phyloP scores from a whole-genome alignment of 2,888 invertebrate genomes.

The Vannuccia rotundouncinata region DNA sequence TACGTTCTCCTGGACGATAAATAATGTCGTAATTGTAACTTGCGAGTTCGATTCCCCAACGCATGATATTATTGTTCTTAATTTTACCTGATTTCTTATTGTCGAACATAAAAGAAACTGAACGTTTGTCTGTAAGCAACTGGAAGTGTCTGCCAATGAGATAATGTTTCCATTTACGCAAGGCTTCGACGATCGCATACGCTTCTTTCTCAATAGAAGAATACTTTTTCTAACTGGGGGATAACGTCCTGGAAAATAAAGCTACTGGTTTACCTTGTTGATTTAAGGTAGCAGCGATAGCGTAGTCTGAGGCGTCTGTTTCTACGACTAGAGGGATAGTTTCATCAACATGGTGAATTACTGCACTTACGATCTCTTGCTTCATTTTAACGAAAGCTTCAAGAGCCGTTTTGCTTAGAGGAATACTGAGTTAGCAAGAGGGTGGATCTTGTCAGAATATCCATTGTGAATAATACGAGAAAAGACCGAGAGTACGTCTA shows the following conservation, averaged over 20 bases:
- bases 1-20: conserved; percentile 40
- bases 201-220: conserved; percentile 41
- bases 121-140: conserved; percentile 42
- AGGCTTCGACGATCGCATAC: conserved; percentile 40
- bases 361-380: neutral
- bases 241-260: conserved; percentile 37
- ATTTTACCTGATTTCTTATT: conserved; percentile 39
- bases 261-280: conserved; percentile 34
- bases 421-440: neutral
- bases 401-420: neutral
- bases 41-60: conserved; percentile 41
- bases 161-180: conserved; percentile 40
- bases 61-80: conserved; percentile 42
- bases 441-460: neutral
- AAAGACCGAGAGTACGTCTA: neutral
- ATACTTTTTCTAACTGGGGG: conserved; percentile 29
- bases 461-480: conserved; percentile 9
- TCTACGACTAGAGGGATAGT: conserved; percentile 3
- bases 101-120: conserved; percentile 41
- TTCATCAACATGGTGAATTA: neutral
- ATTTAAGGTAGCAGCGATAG: conserved; percentile 25
- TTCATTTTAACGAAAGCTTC: neutral
- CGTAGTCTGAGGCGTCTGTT: conserved; percentile 20
- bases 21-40: conserved; percentile 40
- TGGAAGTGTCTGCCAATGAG: conserved; percentile 40